A percentile compares a stretch with the other conserved stretches of the same genome.
phyloP scores from a whole-genome alignment of 2,888 invertebrate genomes.

The Drosophila merina region DNA sequence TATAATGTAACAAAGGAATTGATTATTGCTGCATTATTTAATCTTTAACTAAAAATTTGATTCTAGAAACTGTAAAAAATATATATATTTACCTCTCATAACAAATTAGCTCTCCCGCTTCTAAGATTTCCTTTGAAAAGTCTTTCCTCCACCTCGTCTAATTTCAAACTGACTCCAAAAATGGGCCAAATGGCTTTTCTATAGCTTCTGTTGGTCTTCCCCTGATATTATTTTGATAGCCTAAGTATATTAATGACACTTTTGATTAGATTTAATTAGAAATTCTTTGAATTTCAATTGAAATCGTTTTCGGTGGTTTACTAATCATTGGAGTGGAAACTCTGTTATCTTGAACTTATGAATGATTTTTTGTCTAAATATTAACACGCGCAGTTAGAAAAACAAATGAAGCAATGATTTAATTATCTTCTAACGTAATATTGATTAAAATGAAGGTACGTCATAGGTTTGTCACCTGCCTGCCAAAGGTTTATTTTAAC shows the following conservation, averaged over 20 bases:
- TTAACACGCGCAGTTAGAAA: slow-evolving; percentile 4
- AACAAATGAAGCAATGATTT: background rate
- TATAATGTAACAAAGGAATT: no score
- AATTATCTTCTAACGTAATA: background rate
- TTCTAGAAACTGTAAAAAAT: no score
- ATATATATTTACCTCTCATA: slow-evolving; percentile 16
- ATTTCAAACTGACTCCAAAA: slow-evolving; percentile 11
- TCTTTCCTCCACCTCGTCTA: background rate
- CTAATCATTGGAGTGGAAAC: slow-evolving; percentile 30
- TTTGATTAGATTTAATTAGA: slow-evolving; percentile 25
- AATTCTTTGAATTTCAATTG: slow-evolving; percentile 13
- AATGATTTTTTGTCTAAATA: slow-evolving; percentile 3
- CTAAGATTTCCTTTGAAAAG: background rate
- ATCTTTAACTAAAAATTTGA: no score
- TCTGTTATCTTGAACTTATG: background rate
- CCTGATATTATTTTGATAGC: slow-evolving; percentile 18
- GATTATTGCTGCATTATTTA: no score
- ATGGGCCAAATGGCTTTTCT: background rate
- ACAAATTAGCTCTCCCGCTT: background rate
- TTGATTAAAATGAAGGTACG: slow-evolving; percentile 3
- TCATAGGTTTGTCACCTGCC: background rate
- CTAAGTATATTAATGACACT: slow-evolving; percentile 24
- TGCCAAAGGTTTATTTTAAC: background rate
- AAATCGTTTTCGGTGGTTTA: slow-evolving; percentile 1
- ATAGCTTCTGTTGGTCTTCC: slow-evolving; percentile 4